phyloP scores from a whole-genome alignment of 2,888 invertebrate species.

The Aporophyla nigra region DNA sequence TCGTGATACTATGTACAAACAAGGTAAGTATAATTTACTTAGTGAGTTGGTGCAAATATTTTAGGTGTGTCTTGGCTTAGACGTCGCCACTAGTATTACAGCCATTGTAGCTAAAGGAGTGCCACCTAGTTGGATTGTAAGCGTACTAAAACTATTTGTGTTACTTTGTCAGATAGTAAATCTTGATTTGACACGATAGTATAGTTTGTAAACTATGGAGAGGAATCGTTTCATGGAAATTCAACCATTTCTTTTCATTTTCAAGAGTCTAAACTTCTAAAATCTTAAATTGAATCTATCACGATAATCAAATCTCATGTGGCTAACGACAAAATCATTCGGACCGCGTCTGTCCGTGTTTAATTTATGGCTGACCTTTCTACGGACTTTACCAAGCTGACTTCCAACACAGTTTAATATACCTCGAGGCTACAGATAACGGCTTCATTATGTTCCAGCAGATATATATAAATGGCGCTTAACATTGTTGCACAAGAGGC shows the following conservation, averaged over 20 bases:
- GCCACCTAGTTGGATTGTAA: slow-evolving; percentile 25
- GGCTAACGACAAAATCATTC: slow-evolving; percentile 13
- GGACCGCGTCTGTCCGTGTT: slow-evolving; percentile 29
- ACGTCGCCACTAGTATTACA: slow-evolving; percentile 38
- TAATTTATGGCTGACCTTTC: slow-evolving; percentile 59
- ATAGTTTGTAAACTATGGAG: slow-evolving; percentile 5
- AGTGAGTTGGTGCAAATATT: slow-evolving; percentile 66
- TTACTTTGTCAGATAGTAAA: slow-evolving; percentile 10
- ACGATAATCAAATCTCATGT: slow-evolving; percentile 15
- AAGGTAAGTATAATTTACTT: slow-evolving; percentile 66
- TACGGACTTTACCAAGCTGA: slow-evolving; percentile 40
- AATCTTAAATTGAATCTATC: slow-evolving; percentile 13
- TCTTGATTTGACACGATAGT: background rate
- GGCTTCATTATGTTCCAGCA: slow-evolving; percentile 51
- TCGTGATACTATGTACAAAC: slow-evolving; percentile 72
- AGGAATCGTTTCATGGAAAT: slow-evolving; percentile 14
- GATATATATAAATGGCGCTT: slow-evolving; percentile 43
- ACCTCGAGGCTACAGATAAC: slow-evolving; percentile 63
- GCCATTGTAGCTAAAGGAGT: slow-evolving; percentile 37
- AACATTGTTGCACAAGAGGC: slow-evolving; percentile 59
- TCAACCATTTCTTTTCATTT: slow-evolving; percentile 6
- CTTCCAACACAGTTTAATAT: slow-evolving; percentile 57
- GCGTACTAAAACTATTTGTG: slow-evolving; percentile 37
- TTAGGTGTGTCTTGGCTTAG: slow-evolving; percentile 67
- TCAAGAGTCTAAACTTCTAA: background rate